Evolutionary conservation across 2,797 vertebrate genomes (phyloP), one percentile per base, ranked within the genome.

Genomic region (Mus minutoides): DNA sequence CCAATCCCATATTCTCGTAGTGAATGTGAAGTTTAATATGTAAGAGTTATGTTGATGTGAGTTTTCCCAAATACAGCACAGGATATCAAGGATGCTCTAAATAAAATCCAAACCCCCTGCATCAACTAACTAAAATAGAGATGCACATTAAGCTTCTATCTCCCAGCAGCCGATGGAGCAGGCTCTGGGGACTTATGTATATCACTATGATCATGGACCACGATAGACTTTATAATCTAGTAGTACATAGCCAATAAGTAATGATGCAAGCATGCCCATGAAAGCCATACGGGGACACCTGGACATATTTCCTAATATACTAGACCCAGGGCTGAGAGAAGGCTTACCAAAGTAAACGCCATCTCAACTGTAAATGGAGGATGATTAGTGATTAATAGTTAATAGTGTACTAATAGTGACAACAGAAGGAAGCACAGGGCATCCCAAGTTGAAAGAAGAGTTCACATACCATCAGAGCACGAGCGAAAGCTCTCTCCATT

Each of bases 291-390:
- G 46, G 10, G 31, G 22, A 8, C 37, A 83, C 11, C 37, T 3
- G 8, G 49, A 22, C 69, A 71, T 34, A 3, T 67, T 84, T 92
- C 95, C 58, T 54, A 90, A 67, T 78, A 37, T 43, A 91, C 12
- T 43, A 91, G 80, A 12, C 40, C 11, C 2, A 14, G 86, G 71
- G 14, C 52, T 91, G 77, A 85, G 73, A 34, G 64, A 88, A 93
- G 17, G 29, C 26, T 96, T 93, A 73, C 29, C 71, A 92, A 93
- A 93, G 69, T 88, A 88, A 89, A 83, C 71, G 14, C 31, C 46
- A 89, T 75, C n/a, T 71, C 83, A 93, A 86, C 73, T 19, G 14
- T 40, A 43, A 14, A 88, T 52, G 56, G 88, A 71, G 3, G n/a
- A 84, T 88, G 69, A 79, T 60, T 67, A 64, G 31, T 10, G 49